These are phyloP conservation scores for Anorthoa munda DNA, from an alignment of 2,888 invertebrate species.

Conservation along the genomic window DNA sequence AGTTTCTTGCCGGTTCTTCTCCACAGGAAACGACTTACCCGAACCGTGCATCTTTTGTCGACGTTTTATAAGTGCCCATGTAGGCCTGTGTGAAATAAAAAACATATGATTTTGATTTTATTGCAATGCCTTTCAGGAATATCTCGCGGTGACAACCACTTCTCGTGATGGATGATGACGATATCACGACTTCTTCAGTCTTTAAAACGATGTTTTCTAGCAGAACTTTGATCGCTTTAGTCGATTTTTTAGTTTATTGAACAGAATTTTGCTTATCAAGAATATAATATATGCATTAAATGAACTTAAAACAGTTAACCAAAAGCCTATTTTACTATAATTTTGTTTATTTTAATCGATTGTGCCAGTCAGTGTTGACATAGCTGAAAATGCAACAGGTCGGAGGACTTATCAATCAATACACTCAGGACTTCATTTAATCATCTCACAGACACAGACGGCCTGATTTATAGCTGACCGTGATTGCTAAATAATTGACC, in stretches of 20 bases:
- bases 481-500: neutral
- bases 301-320: neutral
- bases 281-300: neutral
- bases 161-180: neutral
- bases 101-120: no score
- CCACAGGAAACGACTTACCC: no score
- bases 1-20: no score
- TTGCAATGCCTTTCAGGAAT: no score
- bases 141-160: no score
- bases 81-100: no score
- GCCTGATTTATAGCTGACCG: neutral
- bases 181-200: neutral
- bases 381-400: neutral
- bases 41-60: no score
- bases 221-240: neutral
- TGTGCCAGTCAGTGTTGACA: neutral
- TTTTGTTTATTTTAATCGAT: neutral
- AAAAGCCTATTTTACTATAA: no score
- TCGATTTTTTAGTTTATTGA: neutral
- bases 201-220: neutral
- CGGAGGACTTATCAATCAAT: neutral
- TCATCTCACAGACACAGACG: no score
- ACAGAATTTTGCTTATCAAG: neutral
- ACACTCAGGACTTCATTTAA: neutral
- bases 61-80: no score